Percentiles rank a stretch among this genome's conserved stretches.
Evolutionary conservation across 2,888 invertebrate genomes (phyloP).

Genomic region (Caenorhabditis sulstoni): DNA sequence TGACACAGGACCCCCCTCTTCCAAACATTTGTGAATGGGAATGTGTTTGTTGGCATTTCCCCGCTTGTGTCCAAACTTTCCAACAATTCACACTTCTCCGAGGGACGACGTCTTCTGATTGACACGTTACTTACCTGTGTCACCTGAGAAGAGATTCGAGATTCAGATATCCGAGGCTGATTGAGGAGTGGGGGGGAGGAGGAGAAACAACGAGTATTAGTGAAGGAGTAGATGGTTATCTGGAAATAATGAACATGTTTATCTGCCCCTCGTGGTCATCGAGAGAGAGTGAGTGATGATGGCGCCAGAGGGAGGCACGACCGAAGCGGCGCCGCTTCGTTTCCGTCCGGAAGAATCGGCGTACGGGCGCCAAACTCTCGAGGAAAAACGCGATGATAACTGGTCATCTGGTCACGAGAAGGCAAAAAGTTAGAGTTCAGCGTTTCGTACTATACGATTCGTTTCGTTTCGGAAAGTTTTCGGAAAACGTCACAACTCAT

Average conservation of each 20-base stretch:
- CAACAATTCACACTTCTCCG: too few species aligned
- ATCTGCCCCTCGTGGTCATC: constrained; percentile 18
- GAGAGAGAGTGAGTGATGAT: constrained; percentile 18
- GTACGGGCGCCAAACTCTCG: constrained; percentile 38
- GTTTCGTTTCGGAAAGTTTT: too few species aligned
- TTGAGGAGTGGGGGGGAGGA: too few species aligned
- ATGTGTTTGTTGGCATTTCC: too few species aligned
- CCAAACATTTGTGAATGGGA: too few species aligned
- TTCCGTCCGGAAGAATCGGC: constrained; percentile 45
- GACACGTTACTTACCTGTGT: constrained; percentile 15
- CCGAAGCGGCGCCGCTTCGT: constrained; percentile 18
- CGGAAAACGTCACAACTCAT: too few species aligned
- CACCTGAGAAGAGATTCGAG: neutral
- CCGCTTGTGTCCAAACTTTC: too few species aligned
- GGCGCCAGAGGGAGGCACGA: constrained; percentile 28
- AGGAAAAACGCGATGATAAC: neutral
- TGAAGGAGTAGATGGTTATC: constrained; percentile 39
- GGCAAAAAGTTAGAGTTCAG: too few species aligned
- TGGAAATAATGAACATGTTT: constrained; percentile 52
- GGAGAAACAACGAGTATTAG: neutral
- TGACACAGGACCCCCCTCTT: too few species aligned
- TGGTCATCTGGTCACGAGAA: neutral
- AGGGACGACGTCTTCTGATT: neutral
- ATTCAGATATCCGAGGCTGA: neutral
- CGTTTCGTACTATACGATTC: too few species aligned